phyloP scores from a whole-genome alignment of 2,797 vertebrate species.

The Chelon auratus region DNA sequence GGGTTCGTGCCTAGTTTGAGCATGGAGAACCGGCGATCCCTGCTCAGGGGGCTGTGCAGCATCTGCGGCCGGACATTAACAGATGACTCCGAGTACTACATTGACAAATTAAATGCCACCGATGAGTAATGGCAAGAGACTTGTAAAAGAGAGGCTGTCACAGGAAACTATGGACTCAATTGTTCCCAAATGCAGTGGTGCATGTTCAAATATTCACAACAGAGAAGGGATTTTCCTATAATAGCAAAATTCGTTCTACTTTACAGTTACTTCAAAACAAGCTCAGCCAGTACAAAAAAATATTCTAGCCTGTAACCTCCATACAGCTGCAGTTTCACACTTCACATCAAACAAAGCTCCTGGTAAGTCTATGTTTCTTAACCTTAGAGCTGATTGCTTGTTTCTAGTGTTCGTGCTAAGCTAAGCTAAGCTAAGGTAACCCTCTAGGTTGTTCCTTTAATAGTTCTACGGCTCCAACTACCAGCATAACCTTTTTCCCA shows the following conservation, averaged over 20 bases:
- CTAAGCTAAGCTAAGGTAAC: not conserved
- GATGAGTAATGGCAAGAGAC: conserved; percentile 72
- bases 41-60: conserved; percentile 55
- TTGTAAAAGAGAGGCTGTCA: conserved; percentile 50
- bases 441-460: conserved; percentile 7
- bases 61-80: conserved; percentile 68
- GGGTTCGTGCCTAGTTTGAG: conserved; percentile 54
- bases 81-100: conserved; percentile 53
- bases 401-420: conserved; percentile 1
- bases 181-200: conserved; percentile 61
- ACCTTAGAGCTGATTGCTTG: not conserved
- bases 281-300: not conserved
- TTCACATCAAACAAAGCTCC: not conserved
- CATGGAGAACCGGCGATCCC: conserved; percentile 50
- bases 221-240: conserved; percentile 11
- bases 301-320: not conserved
- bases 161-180: conserved; percentile 41
- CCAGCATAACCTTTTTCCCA: conserved; percentile 48
- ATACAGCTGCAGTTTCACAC: not conserved
- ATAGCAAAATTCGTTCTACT: conserved; percentile 7
- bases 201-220: conserved; percentile 34
- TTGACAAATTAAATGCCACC: conserved; percentile 77
- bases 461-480: conserved; percentile 12
- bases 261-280: too few relatives aligned
- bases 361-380: not conserved